These are phyloP conservation scores for Meiosimyza decipiens DNA, from an alignment of 2,888 invertebrate species.

Conservation along the genomic window DNA sequence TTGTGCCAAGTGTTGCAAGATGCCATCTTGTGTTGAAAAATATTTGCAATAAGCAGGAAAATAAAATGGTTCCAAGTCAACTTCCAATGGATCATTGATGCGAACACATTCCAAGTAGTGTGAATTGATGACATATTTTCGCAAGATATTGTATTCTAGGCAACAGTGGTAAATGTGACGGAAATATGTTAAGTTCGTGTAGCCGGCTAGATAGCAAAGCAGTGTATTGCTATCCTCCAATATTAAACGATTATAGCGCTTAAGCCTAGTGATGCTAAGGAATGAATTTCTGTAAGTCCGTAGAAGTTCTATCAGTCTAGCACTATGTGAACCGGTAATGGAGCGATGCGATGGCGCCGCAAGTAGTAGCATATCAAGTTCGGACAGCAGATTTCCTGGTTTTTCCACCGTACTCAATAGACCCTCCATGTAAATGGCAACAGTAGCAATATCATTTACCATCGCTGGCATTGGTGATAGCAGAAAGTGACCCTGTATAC, in stretches of 20 bases:
- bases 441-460: constrained; percentile 46
- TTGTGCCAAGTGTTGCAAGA: constrained; percentile 49
- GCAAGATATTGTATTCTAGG: constrained; percentile 53
- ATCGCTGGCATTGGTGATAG: constrained; percentile 44
- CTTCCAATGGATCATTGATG: not conserved
- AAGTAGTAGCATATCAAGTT: constrained; percentile 46
- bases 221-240: constrained; percentile 54
- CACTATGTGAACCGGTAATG: not conserved
- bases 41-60: constrained; percentile 53
- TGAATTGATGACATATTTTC: constrained; percentile 30
- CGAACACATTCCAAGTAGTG: constrained; percentile 3
- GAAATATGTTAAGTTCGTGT: constrained; percentile 44
- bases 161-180: constrained; percentile 50
- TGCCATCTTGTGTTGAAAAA: constrained; percentile 50
- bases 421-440: constrained; percentile 55
- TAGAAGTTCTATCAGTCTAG: not conserved
- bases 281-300: constrained; percentile 47
- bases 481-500: constrained; percentile 51
- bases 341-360: constrained; percentile 44
- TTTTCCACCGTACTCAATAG: constrained; percentile 50
- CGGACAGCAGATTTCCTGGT: constrained; percentile 46
- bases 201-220: constrained; percentile 47
- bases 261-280: constrained; percentile 51
- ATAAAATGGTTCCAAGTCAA: constrained; percentile 40
- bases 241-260: constrained; percentile 50